Base-by-base conservation (phyloP, 2,888 invertebrate genomes). In the Sericinus montela region DNA sequence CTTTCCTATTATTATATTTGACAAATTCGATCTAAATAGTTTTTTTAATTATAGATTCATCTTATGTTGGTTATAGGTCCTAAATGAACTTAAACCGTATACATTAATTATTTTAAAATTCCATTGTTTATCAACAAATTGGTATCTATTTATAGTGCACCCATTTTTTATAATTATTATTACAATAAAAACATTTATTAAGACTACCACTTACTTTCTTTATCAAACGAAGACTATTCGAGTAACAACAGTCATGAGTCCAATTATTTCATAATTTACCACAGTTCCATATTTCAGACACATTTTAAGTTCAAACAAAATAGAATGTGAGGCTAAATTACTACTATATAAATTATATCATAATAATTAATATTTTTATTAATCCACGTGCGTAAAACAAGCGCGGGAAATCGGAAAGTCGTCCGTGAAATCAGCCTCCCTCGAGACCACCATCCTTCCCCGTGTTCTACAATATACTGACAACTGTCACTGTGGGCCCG, bases 371-470 rank as follows among this genome's bases (percentile, higher is more conserved):
- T 11, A 6, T 6, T 7, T 32, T 32, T 32, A 25, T 25, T 25
- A 25, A 25, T 25, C 25, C 32, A 32, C 32, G 32, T 6, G 32
- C 1, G 52, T 41, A 47, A 46, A 45, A 56, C 60, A 59, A 72
- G 72, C 79, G 83, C 80, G 84, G 78, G 76, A 79, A 74, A 72
- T 75, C 82, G 80, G 56, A 68, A 62, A 65, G 69, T 73, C 80
- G 75, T 69, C 65, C 77, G 75, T 66, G 71, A 78, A 75, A 67
- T 53, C 54, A 57, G 55, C 51, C 54, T 67, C 52, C 65, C 70
- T 55, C 67, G 78, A 78, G 76, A 82, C 80, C 52, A 77, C 84
- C 84, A 77, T 76, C 82, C 75, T 81, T 72, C 68, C 60, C 72
- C 59, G 71, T 60, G 77, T 58, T 65, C 69, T 58, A 75, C 75